Percentiles rank a stretch among this genome's conserved stretches.
Evolutionary conservation across 2,797 vertebrate species (phyloP).

Genomic region (Bradypus variegatus): DNA sequence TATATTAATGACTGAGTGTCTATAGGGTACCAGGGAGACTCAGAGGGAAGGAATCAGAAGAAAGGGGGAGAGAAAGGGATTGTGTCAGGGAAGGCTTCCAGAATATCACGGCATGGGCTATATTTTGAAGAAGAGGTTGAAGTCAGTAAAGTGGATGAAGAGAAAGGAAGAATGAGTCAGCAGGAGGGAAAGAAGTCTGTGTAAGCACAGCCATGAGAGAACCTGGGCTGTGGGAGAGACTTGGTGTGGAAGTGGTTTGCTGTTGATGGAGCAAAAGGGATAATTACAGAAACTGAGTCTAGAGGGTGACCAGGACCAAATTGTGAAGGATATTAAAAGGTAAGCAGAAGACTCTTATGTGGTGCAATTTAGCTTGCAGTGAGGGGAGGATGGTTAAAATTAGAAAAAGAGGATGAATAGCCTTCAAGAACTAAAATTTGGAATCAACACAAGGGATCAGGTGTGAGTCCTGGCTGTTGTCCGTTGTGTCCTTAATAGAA

Average conservation of each 20-base stretch:
- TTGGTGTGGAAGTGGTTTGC: background rate
- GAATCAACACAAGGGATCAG: background rate
- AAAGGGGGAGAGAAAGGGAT: background rate
- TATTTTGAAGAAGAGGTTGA: background rate
- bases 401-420: background rate
- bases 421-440: background rate
- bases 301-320: too few species aligned
- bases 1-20: background rate
- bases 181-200: background rate
- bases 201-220: background rate
- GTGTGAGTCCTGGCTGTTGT: background rate
- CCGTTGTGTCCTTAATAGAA: background rate
- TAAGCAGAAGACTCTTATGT: background rate
- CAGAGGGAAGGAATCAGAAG: background rate
- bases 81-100: background rate
- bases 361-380: background rate
- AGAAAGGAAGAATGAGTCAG: background rate
- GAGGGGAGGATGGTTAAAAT: background rate
- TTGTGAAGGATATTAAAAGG: background rate
- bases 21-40: background rate
- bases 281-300: background rate
- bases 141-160: background rate
- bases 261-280: background rate
- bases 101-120: background rate
- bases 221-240: background rate